These are phyloP conservation scores for Romanomermis culicivorax DNA, from an alignment of 2,888 invertebrate genomes.

Conservation along the genomic window DNA sequence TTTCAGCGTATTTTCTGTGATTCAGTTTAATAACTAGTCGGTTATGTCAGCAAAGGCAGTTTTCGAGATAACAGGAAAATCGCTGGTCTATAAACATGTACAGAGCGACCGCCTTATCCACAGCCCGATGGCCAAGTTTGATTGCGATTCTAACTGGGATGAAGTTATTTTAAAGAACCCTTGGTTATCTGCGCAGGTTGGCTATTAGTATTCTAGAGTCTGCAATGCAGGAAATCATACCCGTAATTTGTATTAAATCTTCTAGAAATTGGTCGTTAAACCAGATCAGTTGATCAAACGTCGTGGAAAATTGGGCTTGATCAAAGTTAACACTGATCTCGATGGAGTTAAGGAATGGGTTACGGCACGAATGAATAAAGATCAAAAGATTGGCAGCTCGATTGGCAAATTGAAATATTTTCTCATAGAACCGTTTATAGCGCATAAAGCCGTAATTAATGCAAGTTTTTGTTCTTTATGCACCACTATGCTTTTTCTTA, in stretches of 20 bases:
- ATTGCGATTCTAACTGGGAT: slow-evolving; percentile 53
- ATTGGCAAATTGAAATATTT: slow-evolving; percentile 70
- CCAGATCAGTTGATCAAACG: slow-evolving; percentile 97
- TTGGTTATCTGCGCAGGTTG: slow-evolving; percentile 46
- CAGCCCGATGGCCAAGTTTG: slow-evolving; percentile 59
- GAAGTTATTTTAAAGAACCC: slow-evolving; percentile 52
- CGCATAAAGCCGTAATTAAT: slow-evolving; percentile 50
- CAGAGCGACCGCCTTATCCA: slow-evolving; percentile 43
- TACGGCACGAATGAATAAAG: slow-evolving; percentile 38
- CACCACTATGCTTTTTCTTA: not conserved
- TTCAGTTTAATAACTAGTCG: no score
- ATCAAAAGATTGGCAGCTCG: slow-evolving; percentile 52
- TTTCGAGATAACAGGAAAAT: slow-evolving; percentile 77
- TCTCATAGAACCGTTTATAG: slow-evolving; percentile 87
- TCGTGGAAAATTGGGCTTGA: slow-evolving; percentile 83
- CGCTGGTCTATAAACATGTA: slow-evolving; percentile 56
- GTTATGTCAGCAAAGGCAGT: slow-evolving; percentile 98
- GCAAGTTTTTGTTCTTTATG: not conserved
- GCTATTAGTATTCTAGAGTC: not conserved
- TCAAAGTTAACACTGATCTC: slow-evolving; percentile 70
- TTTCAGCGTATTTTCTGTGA: no score
- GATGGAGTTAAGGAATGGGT: slow-evolving; percentile 65
- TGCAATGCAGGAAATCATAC: no score
- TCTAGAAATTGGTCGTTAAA: slow-evolving; percentile 76
- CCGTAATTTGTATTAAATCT: no score